Conservation (phyloP, 2,888 invertebrate genomes). For the Penaeus monodon region DNA sequence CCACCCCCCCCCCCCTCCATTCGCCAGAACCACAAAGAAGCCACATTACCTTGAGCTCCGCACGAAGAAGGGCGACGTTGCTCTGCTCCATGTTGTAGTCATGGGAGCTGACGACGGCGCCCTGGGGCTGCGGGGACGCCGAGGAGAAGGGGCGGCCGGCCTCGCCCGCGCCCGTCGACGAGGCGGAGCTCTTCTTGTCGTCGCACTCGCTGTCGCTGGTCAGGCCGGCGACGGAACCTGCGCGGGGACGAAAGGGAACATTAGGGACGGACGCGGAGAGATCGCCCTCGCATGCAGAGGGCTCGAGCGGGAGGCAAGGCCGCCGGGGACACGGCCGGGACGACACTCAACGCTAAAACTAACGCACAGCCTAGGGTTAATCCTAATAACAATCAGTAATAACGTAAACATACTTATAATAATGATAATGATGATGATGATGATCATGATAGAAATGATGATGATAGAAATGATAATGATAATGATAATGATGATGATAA, state of each 20-base stretch:
- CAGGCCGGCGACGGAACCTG: conserved; percentile 62
- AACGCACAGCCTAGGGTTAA: not conserved
- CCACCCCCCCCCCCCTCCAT: not conserved
- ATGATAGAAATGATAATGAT: too few species aligned
- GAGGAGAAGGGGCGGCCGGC: conserved; percentile 47
- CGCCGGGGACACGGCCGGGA: too few species aligned
- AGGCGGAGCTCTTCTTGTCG: conserved; percentile 64
- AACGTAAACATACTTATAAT: not conserved
- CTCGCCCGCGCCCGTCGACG: conserved; percentile 47
- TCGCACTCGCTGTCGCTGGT: conserved; percentile 64
- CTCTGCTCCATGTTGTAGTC: conserved; percentile 67
- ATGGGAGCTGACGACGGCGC: conserved; percentile 61
- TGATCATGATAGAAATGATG: not conserved
- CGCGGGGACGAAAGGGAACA: not conserved
- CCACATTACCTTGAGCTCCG: conserved; percentile 66
- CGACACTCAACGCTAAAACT: too few species aligned
- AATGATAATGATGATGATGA: not conserved
- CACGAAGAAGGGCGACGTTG: conserved; percentile 67
- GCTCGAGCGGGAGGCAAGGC: too few species aligned
- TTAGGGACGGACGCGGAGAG: too few species aligned
- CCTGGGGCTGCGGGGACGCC: conserved; percentile 46
- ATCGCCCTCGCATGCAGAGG: too few species aligned
- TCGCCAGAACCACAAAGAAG: not conserved
- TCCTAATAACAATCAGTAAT: not conserved
- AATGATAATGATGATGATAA: too few species aligned